Evolutionary conservation across 2,888 invertebrate genomes (phyloP).

Genomic region (Tipula confusa): DNA sequence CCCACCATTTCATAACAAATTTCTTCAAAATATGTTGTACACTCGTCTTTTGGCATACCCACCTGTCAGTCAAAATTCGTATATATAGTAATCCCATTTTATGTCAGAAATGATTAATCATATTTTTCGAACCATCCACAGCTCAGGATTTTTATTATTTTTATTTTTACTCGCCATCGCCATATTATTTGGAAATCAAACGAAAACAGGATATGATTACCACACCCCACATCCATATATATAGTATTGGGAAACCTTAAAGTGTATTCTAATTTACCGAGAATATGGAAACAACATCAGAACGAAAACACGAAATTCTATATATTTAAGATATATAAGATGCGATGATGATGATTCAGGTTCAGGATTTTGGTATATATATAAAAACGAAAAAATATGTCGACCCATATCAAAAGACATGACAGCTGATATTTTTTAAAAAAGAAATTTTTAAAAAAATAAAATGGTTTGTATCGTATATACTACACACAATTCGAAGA

Average conservation of each 20-base stretch:
- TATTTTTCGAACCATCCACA: not conserved
- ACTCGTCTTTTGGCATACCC: not conserved
- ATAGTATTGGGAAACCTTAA: not conserved
- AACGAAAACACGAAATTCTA: not conserved
- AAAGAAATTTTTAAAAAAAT: not conserved
- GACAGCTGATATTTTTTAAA: constrained; percentile 48
- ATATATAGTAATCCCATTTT: not conserved
- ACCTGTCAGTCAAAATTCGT: not conserved
- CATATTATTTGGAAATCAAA: not conserved
- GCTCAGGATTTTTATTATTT: not conserved
- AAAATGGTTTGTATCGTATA: not conserved
- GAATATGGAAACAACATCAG: not conserved
- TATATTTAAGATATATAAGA: not conserved
- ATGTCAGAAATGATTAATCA: not conserved
- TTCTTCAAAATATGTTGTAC: no score
- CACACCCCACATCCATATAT: not conserved
- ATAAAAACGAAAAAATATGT: constrained; percentile 36
- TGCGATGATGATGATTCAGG: constrained; percentile 27
- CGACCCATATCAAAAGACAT: constrained; percentile 52
- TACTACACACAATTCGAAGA: not conserved
- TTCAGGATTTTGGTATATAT: constrained; percentile 34
- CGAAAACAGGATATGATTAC: not conserved
- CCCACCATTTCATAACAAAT: no score
- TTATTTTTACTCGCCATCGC: not conserved
- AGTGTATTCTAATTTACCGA: constrained; percentile 20